These are phyloP conservation scores for Platorchestia sp. DNA, from an alignment of 1,140 invertebrate genomes.

Conservation along the genomic window DNA sequence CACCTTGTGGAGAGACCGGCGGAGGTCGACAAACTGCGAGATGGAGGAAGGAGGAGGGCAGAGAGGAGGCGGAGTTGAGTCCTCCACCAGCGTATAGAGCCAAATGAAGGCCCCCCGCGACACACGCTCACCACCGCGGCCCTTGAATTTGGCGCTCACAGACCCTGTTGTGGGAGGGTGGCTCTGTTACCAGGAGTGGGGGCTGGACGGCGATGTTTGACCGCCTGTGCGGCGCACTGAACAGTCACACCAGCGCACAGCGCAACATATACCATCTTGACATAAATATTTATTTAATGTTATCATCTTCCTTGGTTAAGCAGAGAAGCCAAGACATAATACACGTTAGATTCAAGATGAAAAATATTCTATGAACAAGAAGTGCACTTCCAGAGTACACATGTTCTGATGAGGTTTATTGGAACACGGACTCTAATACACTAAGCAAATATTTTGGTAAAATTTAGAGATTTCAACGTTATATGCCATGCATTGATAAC, in stretches of 20 bases:
- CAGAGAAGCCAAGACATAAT: no score
- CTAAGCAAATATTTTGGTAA: no score
- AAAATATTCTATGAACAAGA: no score
- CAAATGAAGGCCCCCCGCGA: conserved; percentile 66
- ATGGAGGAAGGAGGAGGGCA: conserved; percentile 60
- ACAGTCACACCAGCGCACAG: neutral
- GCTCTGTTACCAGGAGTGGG: neutral
- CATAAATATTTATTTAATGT: no score
- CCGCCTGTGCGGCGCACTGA: no score
- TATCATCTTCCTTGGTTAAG: no score
- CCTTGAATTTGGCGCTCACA: conserved; percentile 65
- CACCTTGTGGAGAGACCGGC: neutral
- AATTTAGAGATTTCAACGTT: no score
- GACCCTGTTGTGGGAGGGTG: conserved; percentile 44
- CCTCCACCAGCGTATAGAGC: conserved; percentile 59
- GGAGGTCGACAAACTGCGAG: conserved; percentile 60
- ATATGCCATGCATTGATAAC: no score
- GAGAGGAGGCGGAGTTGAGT: neutral
- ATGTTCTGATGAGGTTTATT: no score
- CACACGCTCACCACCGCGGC: conserved; percentile 59
- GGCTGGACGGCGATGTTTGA: neutral
- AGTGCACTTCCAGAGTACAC: no score
- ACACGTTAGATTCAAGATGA: no score
- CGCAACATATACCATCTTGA: neutral
- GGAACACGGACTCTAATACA: no score